Conservation (phyloP, 1,140 invertebrate species). For the Vanessa tameamea region DNA sequence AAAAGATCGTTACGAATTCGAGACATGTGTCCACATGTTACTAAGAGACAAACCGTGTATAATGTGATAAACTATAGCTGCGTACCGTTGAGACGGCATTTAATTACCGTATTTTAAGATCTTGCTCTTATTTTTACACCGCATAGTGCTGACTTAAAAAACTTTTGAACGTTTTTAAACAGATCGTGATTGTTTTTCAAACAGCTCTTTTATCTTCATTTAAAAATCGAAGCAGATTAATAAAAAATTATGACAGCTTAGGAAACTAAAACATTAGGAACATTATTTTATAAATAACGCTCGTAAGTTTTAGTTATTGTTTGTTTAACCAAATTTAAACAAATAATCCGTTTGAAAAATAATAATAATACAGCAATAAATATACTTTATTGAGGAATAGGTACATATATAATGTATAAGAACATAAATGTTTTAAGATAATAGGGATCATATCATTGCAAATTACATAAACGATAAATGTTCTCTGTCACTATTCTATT, state of each 20-base stretch:
- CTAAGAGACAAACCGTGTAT: slow-evolving; percentile 70
- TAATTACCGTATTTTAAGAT: slow-evolving; percentile 55
- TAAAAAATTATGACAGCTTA: slow-evolving; percentile 29
- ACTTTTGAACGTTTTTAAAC: slow-evolving; percentile 40
- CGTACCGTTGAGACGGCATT: slow-evolving; percentile 44
- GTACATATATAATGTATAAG: no score
- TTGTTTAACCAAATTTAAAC: no score
- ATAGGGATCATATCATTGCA: not conserved
- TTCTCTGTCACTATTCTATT: slow-evolving; percentile 9
- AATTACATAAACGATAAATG: not conserved
- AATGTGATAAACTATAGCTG: slow-evolving; percentile 69
- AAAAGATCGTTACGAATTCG: slow-evolving; percentile 64
- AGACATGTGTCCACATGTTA: slow-evolving; percentile 75
- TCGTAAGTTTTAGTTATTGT: no score
- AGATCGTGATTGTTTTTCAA: slow-evolving; percentile 49
- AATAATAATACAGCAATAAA: no score
- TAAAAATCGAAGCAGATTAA: slow-evolving; percentile 26
- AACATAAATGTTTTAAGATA: no score
- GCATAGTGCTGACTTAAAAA: slow-evolving; percentile 39
- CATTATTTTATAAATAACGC: slow-evolving; percentile 10
- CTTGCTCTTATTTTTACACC: slow-evolving; percentile 50
- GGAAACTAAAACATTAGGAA: slow-evolving; percentile 9
- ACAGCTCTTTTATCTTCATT: slow-evolving; percentile 30
- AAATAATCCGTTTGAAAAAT: no score
- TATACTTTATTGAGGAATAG: no score